Conservation (phyloP, 2,888 invertebrate genomes). For the Homarus gammarus region DNA sequence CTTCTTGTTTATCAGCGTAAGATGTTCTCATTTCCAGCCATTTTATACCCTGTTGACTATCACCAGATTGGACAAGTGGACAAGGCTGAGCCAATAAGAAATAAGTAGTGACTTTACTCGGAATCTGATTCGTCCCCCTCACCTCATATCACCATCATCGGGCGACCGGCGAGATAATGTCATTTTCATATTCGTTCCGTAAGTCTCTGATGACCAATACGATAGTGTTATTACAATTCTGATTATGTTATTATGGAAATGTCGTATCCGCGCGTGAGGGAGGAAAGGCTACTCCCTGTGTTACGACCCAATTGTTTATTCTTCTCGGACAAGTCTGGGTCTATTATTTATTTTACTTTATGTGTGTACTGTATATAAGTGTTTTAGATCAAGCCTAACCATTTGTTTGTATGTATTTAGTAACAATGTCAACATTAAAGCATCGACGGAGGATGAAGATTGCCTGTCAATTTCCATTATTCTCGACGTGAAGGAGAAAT, state of each 20-base stretch:
- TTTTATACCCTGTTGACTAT: conserved; percentile 34
- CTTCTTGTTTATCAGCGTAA: conserved; percentile 48
- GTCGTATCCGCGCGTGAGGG: conserved; percentile 1
- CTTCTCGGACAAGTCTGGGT: background rate
- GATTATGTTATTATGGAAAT: conserved; percentile 66
- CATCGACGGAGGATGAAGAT: too few species aligned
- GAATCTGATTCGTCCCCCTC: conserved; percentile 31
- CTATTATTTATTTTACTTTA: background rate
- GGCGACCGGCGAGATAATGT: background rate
- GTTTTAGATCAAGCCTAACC: too few species aligned
- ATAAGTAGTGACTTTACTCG: background rate
- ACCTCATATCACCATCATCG: background rate
- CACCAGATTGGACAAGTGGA: background rate
- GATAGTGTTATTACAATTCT: conserved; percentile 59
- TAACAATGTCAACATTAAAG: too few species aligned
- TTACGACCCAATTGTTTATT: conserved; percentile 5
- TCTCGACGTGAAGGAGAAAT: background rate
- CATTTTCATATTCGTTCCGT: conserved; percentile 57
- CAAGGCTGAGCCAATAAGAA: conserved; percentile 31
- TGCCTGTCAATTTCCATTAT: too few species aligned
- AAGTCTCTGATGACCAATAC: conserved; percentile 57
- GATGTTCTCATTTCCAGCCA: conserved; percentile 27
- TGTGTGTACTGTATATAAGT: too few species aligned
- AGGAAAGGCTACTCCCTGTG: background rate
- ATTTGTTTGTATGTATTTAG: too few species aligned